Evolutionary conservation across 2,113 vertebrate genomes (phyloP), one percentile per base, ranked within the genome.

Genomic region (Hypocryptadius cinnamomeus): DNA sequence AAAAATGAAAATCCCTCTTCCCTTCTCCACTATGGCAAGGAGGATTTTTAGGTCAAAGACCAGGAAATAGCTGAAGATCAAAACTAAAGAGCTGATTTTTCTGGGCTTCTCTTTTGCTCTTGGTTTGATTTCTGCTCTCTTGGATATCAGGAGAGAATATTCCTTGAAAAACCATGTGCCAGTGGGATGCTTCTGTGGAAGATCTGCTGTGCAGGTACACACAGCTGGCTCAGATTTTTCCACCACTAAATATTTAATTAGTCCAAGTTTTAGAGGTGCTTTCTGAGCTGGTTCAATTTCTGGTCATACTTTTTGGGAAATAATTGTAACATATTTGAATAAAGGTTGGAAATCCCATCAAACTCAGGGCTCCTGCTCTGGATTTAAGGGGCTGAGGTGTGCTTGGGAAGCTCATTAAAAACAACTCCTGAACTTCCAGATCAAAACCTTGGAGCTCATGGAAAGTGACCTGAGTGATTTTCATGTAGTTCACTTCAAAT

Each of bases 381-480:
- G 69, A 31, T 64, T 47, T 37, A 15, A 25, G 51, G 53, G 64
- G 25, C 35, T 24, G 59, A 70, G 31, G 2, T 30, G 68, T 19
- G 40, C 56, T 73, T 13, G 53, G 57, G 53, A 42, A 89, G 31
- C 19, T 50, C 56, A 18, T 7, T 9, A 61, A 63, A 89, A 51
- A 33, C 45, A 79, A 14, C 16, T 37, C 15, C 53, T 76, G 37
- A 48, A 30, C 28, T 72, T 30, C 11, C 54, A 23, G 6, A 69
- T 2, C 54, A 24, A 73, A 73, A 66, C 13, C 61, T 39, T 0
- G 0, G 19, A 69, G 48, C 56, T 77, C 33, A 1, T 2, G 10
- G 30, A 22, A 63, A 60, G 22, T 15, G 13, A 79, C 23, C 68
- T 1, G 37, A 47, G 21, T 16, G 83, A 50, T 80, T 76, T 78